These are phyloP conservation scores for Nephila pilipes DNA, from an alignment of 1,140 invertebrate genomes.

Conservation along the genomic window DNA sequence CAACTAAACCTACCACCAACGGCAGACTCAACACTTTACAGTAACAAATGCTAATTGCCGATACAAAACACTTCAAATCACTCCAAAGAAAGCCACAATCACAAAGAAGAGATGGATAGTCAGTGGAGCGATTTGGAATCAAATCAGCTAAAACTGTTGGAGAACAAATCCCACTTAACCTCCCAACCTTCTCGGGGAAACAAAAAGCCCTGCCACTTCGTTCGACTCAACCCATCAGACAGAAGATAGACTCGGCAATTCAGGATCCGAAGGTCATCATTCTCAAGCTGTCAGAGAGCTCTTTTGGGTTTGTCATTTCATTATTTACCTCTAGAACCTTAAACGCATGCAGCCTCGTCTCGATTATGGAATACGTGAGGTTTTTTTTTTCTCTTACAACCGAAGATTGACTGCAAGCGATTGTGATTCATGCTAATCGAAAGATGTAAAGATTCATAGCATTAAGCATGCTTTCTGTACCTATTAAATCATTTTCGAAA, in stretches of 20 bases:
- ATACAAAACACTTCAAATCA: no score
- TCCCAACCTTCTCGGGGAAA: slow-evolving; percentile 20
- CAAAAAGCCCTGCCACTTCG: slow-evolving; percentile 38
- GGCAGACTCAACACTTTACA: no score
- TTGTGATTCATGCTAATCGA: neutral
- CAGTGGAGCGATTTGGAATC: neutral
- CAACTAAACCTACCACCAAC: no score
- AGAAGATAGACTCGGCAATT: neutral
- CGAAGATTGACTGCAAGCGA: neutral
- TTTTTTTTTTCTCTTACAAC: neutral
- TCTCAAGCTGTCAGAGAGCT: slow-evolving; percentile 54
- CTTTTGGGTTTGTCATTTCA: slow-evolving; percentile 12
- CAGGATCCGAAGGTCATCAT: slow-evolving; percentile 45
- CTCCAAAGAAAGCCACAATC: no score
- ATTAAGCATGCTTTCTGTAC: neutral
- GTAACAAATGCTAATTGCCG: no score
- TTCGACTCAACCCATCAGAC: slow-evolving; percentile 52
- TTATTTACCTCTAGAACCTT: neutral
- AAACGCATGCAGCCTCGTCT: neutral
- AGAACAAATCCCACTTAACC: slow-evolving; percentile 52
- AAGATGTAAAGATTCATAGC: neutral
- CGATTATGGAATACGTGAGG: neutral
- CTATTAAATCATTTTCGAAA: neutral
- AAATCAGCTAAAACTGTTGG: slow-evolving; percentile 23
- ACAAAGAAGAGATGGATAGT: neutral